A percentile compares a stretch with the other conserved stretches of the same genome.
phyloP scores from a whole-genome alignment of 2,888 invertebrate species.

The Campopleginae sp. region DNA sequence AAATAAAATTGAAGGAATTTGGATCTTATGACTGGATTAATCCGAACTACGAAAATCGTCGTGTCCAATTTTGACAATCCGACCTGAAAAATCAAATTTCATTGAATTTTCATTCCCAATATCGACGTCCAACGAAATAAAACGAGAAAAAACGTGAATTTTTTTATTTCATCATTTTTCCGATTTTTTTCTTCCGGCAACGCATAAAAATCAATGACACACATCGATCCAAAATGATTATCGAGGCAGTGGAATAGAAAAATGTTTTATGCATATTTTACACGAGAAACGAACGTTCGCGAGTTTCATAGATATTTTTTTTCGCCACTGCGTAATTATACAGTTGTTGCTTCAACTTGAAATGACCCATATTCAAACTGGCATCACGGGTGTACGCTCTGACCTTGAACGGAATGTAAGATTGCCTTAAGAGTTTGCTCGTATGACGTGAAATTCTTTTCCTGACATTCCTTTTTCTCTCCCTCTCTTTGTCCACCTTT shows the following conservation, averaged over 20 bases:
- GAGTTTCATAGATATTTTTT: not conserved
- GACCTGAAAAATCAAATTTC: not conserved
- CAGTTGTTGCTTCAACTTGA: not conserved
- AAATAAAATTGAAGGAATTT: too few relatives aligned
- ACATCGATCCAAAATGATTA: not conserved
- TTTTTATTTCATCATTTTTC: not conserved
- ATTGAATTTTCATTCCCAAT: not conserved
- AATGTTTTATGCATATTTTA: not conserved
- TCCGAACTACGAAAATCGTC: not conserved
- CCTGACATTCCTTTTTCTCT: not conserved
- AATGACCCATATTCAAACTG: constrained; percentile 6
- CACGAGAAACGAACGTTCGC: not conserved
- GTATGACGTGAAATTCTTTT: constrained; percentile 42
- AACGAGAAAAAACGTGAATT: too few relatives aligned
- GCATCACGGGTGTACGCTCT: constrained; percentile 1
- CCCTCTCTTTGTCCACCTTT: constrained; percentile 1
- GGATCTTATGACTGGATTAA: not conserved
- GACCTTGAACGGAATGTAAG: constrained; percentile 38
- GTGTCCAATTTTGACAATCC: too few relatives aligned
- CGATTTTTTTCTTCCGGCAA: not conserved
- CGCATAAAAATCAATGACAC: not conserved
- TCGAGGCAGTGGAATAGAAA: not conserved
- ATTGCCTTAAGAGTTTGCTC: constrained; percentile 8
- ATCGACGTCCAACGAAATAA: not conserved
- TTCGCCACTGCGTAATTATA: not conserved